Evolutionary conservation across 2,888 invertebrate species (phyloP).

Genomic region (Pherbina coryleti): DNA sequence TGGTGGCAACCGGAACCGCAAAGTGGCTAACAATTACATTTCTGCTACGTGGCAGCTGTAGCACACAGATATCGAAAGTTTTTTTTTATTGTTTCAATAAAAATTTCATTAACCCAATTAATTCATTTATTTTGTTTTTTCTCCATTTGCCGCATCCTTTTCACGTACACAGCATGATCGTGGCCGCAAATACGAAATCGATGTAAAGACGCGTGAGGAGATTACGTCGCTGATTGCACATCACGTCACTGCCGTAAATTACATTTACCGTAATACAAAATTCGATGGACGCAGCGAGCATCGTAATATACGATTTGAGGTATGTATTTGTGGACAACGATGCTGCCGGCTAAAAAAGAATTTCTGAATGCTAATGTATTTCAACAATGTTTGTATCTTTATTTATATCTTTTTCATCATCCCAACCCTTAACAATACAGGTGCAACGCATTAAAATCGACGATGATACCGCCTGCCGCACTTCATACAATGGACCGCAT

Average conservation of each 20-base stretch:
- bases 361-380: neutral
- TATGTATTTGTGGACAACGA: slow-evolving; percentile 65
- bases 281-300: slow-evolving; percentile 93
- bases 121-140: neutral
- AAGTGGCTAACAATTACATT: no score
- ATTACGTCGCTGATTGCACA: slow-evolving; percentile 97
- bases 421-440: slow-evolving; percentile 47
- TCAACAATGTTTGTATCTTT: neutral
- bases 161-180: slow-evolving; percentile 77
- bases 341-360: slow-evolving; percentile 23
- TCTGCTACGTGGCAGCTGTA: no score
- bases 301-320: slow-evolving; percentile 96
- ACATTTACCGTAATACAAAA: slow-evolving; percentile 94
- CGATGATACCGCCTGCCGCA: slow-evolving; percentile 84
- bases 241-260: slow-evolving; percentile 98
- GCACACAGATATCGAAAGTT: neutral
- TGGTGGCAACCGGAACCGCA: no score
- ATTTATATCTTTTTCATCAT: neutral
- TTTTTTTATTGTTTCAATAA: neutral
- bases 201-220: slow-evolving; percentile 95
- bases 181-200: slow-evolving; percentile 77
- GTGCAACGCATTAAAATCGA: slow-evolving; percentile 81
- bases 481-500: slow-evolving; percentile 75
- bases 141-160: neutral
- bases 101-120: slow-evolving; percentile 13